Evolutionary conservation across 1,140 invertebrate genomes (phyloP).

Genomic region (Drosophila nannoptera): DNA sequence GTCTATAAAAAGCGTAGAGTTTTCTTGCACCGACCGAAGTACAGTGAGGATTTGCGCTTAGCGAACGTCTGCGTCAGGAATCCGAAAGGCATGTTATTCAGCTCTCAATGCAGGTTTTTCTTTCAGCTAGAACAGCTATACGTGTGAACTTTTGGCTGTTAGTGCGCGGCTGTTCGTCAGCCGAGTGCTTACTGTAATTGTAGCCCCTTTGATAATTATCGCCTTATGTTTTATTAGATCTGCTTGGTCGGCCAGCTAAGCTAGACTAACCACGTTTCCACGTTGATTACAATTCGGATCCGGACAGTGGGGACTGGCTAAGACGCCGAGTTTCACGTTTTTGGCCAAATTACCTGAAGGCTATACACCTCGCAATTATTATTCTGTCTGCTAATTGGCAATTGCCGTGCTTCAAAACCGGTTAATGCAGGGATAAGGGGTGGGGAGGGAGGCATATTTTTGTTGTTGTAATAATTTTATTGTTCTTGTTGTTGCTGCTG

Average conservation of each 20-base stretch:
- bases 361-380: slow-evolving; percentile 9
- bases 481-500: slow-evolving; percentile 18
- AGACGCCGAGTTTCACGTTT: too few species aligned
- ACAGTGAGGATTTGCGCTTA: too few species aligned
- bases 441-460: not conserved
- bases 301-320: slow-evolving; percentile 4
- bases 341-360: slow-evolving; percentile 2
- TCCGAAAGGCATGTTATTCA: too few species aligned
- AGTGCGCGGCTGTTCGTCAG: too few species aligned
- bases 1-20: not conserved
- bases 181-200: not conserved
- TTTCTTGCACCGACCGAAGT: too few species aligned
- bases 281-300: not conserved
- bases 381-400: slow-evolving; percentile 16
- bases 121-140: too few species aligned
- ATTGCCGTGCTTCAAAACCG: slow-evolving; percentile 23
- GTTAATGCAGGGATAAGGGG: slow-evolving; percentile 5
- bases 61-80: too few species aligned
- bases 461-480: not conserved
- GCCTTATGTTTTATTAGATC: not conserved
- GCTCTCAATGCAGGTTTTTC: too few species aligned
- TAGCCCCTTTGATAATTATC: not conserved
- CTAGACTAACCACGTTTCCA: not conserved
- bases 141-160: too few species aligned
- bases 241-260: not conserved